A percentile compares a stretch with the other conserved stretches of the same genome.
Evolutionary conservation across 2,113 vertebrate species (phyloP).

Genomic region (Connochaetes taurinus): DNA sequence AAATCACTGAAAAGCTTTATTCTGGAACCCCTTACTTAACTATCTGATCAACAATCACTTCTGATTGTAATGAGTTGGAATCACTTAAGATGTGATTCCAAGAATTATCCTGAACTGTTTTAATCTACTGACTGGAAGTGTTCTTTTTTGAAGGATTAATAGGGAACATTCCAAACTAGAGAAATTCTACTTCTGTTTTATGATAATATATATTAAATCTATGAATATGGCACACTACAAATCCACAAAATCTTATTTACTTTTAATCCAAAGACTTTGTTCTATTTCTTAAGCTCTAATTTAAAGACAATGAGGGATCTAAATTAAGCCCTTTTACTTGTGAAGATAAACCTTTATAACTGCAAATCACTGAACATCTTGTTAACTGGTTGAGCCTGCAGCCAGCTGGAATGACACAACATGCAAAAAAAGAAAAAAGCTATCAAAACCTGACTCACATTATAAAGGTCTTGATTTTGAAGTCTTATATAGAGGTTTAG

Average conservation of each 20-base stretch:
- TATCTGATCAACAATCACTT: slow-evolving; percentile 21
- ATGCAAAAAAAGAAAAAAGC: not conserved
- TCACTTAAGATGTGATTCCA: not conserved
- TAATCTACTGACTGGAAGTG: not conserved
- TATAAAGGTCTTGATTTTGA: not conserved
- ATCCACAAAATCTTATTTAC: not conserved
- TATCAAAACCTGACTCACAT: not conserved
- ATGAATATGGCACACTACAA: not conserved
- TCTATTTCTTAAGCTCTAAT: not conserved
- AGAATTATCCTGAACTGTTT: not conserved
- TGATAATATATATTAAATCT: not conserved
- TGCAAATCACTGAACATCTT: not conserved
- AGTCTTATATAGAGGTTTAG: not conserved
- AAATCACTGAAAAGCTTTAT: not conserved
- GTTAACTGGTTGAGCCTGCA: not conserved
- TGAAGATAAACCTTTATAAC: not conserved
- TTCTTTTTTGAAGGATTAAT: not conserved
- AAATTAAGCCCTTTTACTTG: not conserved
- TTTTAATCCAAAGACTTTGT: slow-evolving; percentile 1
- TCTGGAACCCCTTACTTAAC: not conserved
- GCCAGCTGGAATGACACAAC: not conserved
- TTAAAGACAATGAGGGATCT: slow-evolving; percentile 32
- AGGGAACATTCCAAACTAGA: not conserved
- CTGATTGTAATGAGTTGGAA: not conserved
- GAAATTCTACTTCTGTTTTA: slow-evolving; percentile 1